These are phyloP conservation scores for Hystrix brachyura DNA, from an alignment of 2,113 vertebrate genomes.

Conservation along the genomic window DNA sequence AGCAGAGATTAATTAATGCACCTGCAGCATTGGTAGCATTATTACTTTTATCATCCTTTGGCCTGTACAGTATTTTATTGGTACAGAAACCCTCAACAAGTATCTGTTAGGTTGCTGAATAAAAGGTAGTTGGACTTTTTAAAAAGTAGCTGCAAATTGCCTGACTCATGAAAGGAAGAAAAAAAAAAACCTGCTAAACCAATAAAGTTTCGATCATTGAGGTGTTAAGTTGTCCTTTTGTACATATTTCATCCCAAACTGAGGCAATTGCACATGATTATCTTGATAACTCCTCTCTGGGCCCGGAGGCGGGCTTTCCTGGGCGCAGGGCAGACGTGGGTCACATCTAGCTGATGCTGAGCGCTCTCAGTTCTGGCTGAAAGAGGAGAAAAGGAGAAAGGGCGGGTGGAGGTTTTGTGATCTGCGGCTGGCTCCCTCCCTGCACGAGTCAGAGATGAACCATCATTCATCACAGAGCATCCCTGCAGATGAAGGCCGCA, in stretches of 20 bases:
- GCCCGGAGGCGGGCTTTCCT: background rate
- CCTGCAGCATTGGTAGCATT: background rate
- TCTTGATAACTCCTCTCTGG: constrained; percentile 30
- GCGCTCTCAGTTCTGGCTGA: constrained; percentile 35
- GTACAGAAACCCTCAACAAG: background rate
- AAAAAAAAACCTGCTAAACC: background rate
- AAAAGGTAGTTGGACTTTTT: background rate
- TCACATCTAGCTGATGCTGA: constrained; percentile 1
- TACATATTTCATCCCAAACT: background rate
- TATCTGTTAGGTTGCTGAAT: background rate
- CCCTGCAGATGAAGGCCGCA: constrained; percentile 48
- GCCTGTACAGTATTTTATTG: background rate
- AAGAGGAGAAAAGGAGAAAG: constrained; percentile 21
- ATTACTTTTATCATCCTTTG: background rate
- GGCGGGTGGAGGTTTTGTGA: constrained; percentile 50
- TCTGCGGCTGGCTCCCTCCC: constrained; percentile 69
- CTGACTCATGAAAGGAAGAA: background rate
- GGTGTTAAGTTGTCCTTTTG: constrained; percentile 13
- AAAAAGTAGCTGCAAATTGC: background rate
- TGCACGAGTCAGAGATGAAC: constrained; percentile 78
- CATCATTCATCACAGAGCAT: constrained; percentile 65
- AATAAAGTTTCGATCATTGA: background rate
- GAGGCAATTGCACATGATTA: background rate
- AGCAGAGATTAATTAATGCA: background rate
- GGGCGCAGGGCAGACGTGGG: background rate